phyloP scores from a whole-genome alignment of 2,797 vertebrate genomes.

The Hippopotamyrus pictus region DNA sequence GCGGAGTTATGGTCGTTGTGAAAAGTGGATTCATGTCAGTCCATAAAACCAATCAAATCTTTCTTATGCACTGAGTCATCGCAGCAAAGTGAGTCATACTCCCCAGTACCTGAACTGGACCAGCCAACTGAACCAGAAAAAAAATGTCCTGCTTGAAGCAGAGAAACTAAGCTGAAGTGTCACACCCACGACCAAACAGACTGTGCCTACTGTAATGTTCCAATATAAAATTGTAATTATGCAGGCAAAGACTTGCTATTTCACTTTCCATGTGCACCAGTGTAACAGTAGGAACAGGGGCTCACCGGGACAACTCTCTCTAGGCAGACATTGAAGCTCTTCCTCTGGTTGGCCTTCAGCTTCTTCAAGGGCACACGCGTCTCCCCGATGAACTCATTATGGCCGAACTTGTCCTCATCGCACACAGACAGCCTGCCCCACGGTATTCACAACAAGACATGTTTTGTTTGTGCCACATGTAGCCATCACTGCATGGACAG shows the following conservation, averaged over 20 bases:
- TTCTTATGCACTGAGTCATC: background rate
- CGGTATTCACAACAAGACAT: background rate
- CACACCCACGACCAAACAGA: background rate
- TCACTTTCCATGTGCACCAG: background rate
- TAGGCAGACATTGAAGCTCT: slow-evolving; percentile 90
- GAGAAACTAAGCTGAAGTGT: background rate
- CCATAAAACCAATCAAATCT: background rate
- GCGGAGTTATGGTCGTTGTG: background rate
- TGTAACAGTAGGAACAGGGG: background rate
- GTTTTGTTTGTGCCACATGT: background rate
- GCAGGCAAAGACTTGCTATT: background rate
- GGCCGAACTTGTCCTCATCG: slow-evolving; percentile 95
- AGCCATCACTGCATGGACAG: background rate
- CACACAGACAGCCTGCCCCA: slow-evolving; percentile 84
- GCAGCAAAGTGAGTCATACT: background rate
- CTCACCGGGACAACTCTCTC: slow-evolving; percentile 86
- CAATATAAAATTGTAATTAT: background rate
- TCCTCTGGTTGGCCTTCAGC: slow-evolving; percentile 86
- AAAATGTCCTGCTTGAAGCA: background rate
- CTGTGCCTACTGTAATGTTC: background rate
- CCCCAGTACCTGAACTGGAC: background rate
- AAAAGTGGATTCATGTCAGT: background rate
- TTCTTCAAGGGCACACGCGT: slow-evolving; percentile 84
- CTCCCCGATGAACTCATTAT: slow-evolving; percentile 66
- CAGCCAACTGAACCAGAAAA: background rate